Conservation (phyloP, 2,797 vertebrate species). For the Hafferia zeledoni region DNA sequence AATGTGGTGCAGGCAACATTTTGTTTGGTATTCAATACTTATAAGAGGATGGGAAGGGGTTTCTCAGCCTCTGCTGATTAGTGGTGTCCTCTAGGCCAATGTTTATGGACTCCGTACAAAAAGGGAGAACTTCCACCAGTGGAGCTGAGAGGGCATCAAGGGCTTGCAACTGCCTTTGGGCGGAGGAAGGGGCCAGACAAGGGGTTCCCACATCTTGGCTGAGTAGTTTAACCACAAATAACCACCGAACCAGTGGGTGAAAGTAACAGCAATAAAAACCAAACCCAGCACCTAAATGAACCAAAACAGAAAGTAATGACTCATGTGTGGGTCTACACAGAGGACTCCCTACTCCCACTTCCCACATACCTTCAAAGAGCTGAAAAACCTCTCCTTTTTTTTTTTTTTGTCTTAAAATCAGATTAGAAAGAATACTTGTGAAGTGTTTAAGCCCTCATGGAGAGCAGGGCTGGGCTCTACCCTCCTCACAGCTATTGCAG, state of each 20-base stretch:
- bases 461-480: not conserved
- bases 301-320: constrained; percentile 33
- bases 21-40: not conserved
- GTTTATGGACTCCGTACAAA: not conserved
- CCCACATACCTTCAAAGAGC: not conserved
- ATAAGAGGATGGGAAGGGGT: not conserved
- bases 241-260: not conserved
- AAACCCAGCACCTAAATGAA: not conserved
- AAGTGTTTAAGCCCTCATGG: not conserved
- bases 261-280: not conserved
- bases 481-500: not conserved
- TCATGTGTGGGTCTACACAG: not conserved
- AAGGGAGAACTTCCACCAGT: not conserved
- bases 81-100: not conserved
- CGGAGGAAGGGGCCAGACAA: not conserved
- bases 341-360: not conserved
- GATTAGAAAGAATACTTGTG: not conserved
- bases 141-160: not conserved
- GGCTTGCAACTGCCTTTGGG: not conserved
- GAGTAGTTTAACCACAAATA: not conserved
- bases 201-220: not conserved
- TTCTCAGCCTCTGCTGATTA: not conserved
- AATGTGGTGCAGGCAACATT: not conserved
- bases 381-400: not conserved
- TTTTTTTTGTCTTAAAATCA: not conserved